A percentile compares a stretch with the other conserved stretches of the same genome.
phyloP scores from a whole-genome alignment of 2,888 invertebrate genomes.

The Cosmia trapezina region DNA sequence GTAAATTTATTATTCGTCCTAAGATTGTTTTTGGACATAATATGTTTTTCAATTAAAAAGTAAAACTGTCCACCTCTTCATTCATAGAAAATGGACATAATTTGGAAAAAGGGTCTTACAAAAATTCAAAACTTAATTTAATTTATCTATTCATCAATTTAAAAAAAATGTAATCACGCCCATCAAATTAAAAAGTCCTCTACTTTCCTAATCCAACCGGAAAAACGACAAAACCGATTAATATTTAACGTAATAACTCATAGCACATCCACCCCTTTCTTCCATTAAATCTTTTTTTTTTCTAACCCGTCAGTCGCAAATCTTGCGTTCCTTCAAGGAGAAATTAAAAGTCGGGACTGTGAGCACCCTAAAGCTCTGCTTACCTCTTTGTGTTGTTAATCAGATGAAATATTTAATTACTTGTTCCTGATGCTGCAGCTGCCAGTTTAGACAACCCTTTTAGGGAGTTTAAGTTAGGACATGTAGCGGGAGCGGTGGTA shows the following conservation, averaged over 20 bases:
- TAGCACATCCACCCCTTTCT: conserved; percentile 77
- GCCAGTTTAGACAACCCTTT: conserved; percentile 75
- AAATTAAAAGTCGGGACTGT: conserved; percentile 87
- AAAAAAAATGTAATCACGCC: conserved; percentile 22
- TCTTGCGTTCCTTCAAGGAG: conserved; percentile 77
- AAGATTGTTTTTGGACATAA: neutral
- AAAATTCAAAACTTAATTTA: conserved; percentile 8
- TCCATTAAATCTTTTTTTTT: conserved; percentile 79
- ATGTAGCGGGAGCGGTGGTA: conserved; percentile 39
- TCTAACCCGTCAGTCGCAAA: conserved; percentile 81
- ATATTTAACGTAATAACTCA: conserved; percentile 81
- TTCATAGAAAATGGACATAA: neutral
- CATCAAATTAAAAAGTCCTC: conserved; percentile 30
- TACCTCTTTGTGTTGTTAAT: conserved; percentile 86
- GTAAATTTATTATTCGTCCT: neutral
- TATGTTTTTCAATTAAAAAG: neutral
- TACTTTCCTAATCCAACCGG: conserved; percentile 30
- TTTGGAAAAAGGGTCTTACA: neutral
- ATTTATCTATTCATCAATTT: neutral
- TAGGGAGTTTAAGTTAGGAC: conserved; percentile 55
- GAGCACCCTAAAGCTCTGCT: conserved; percentile 77
- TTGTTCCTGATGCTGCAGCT: conserved; percentile 76
- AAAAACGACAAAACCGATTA: conserved; percentile 81
- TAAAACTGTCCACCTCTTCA: neutral
- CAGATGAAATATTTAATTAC: conserved; percentile 90